Evolutionary conservation across 1,140 invertebrate species (phyloP).

Genomic region (Drosophila murphyi): DNA sequence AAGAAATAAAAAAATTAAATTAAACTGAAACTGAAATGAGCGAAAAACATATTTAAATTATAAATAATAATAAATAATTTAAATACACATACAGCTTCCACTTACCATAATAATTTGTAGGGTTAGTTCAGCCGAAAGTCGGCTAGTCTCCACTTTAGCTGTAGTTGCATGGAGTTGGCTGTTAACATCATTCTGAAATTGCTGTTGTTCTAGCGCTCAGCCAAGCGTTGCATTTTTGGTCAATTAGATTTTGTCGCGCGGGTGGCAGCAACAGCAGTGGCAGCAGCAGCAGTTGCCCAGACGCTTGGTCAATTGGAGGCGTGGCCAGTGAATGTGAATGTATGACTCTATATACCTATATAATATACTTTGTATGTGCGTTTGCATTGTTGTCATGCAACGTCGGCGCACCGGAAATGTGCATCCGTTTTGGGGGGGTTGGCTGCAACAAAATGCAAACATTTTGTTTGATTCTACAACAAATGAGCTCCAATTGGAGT

Average conservation of each 20-base stretch:
- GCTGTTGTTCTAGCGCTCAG: constrained; percentile 48
- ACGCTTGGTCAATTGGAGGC: constrained; percentile 51
- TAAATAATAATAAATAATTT: too few relatives aligned
- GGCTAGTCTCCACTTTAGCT: background rate
- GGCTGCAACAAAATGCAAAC: constrained; percentile 49
- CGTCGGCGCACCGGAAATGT: constrained; percentile 58
- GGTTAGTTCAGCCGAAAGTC: constrained; percentile 4
- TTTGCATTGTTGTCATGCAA: constrained; percentile 68
- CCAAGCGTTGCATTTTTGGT: constrained; percentile 77
- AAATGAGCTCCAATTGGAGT: constrained; percentile 55
- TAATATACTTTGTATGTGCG: background rate
- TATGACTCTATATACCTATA: background rate
- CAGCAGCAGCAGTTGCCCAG: constrained; percentile 2
- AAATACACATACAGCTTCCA: too few relatives aligned
- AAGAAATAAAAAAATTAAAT: too few relatives aligned
- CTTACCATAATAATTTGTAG: background rate
- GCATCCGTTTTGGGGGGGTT: constrained; percentile 62
- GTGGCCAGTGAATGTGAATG: constrained; percentile 34
- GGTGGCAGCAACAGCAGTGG: constrained; percentile 38
- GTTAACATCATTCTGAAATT: constrained; percentile 24
- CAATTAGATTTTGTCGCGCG: constrained; percentile 76
- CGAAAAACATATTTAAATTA: too few relatives aligned
- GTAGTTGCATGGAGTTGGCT: background rate
- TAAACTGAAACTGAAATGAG: too few relatives aligned
- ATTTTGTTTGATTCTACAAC: constrained; percentile 56